phyloP scores from a whole-genome alignment of 2,113 vertebrate species.

The Ailurus styani region DNA sequence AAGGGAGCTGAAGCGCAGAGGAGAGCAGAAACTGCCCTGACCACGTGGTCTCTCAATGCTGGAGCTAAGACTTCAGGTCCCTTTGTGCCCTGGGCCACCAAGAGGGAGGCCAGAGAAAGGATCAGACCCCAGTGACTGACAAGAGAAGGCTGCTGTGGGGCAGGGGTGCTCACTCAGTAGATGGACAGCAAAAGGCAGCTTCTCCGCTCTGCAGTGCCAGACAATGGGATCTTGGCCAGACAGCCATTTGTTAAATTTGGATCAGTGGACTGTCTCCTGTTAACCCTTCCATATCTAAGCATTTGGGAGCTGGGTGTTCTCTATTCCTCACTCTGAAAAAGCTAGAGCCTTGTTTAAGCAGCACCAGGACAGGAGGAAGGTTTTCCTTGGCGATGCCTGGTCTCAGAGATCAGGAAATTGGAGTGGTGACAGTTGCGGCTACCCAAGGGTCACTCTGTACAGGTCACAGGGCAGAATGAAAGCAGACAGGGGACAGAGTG shows the following conservation, averaged over 20 bases:
- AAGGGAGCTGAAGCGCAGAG: background rate
- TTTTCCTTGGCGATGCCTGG: background rate
- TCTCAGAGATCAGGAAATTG: background rate
- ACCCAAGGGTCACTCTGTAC: background rate
- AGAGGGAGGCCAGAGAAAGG: background rate
- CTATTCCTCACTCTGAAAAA: background rate
- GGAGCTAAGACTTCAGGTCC: background rate
- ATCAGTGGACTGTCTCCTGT: conserved; percentile 43
- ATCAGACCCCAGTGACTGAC: background rate
- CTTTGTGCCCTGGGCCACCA: background rate
- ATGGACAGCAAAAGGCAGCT: background rate
- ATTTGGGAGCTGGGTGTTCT: background rate
- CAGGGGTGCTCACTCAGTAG: background rate
- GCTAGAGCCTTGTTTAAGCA: background rate
- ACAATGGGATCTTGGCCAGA: conserved; percentile 48
- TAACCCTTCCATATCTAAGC: conserved; percentile 41
- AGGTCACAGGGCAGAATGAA: background rate
- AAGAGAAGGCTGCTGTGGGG: background rate
- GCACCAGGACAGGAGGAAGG: background rate
- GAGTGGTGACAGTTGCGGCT: background rate
- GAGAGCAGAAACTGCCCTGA: background rate
- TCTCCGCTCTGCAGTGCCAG: conserved; percentile 35
- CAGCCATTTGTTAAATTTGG: conserved; percentile 60
- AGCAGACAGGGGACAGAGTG: background rate
- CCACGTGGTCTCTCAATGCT: background rate